Evolutionary conservation across 2,888 invertebrate genomes (phyloP), one percentile per base, ranked within the genome.

Genomic region (Norana najaformis): DNA sequence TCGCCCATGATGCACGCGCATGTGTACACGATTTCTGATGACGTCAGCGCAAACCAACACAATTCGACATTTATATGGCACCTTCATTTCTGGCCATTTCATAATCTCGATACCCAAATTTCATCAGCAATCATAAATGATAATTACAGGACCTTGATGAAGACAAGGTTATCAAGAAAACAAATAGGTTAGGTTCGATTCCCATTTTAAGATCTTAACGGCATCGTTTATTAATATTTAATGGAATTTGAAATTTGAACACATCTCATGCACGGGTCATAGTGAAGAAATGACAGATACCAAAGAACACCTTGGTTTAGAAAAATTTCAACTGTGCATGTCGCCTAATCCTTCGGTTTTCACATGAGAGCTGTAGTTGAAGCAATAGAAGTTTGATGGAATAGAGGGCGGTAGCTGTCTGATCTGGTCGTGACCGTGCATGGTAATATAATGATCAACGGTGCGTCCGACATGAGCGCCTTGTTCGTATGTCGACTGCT

Each of bases 1-100:
- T 85, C 85, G 37, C 85, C 85, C 85, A 85, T 85, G 69, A 69
- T 69, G n/a, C 69, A 69, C 69, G 69, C 69, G 69, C 69, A 11
- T 69, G 69, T 69, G n/a, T 69, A 69, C 69, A 69, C 69, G 11
- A n/a, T 69, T 69, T n/a, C 69, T n/a, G 69, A 69, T 69, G 69
- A 69, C 69, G 69, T 53, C 23, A 30, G 16, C 8, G n/a, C 69
- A 69, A 69, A 69, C 30, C 30, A 5, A 13, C 6, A 69, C 69
- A 8, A n/a, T n/a, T n/a, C 5, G 2, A n/a, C n/a, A 69, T 30
- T 69, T 69, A n/a, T n/a, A 69, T 69, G 69, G 69, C 2, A 69
- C 69, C n/a, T n/a, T n/a, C n/a, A n/a, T n/a, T n/a, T n/a, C n/a
- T n/a, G n/a, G n/a, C n/a, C n/a, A n/a, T n/a, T n/a, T n/a, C n/a